Percentiles rank a stretch among this genome's conserved stretches.
Conservation (phyloP, 2,888 invertebrate species). For the Pollenia griseotomentosa region DNA sequence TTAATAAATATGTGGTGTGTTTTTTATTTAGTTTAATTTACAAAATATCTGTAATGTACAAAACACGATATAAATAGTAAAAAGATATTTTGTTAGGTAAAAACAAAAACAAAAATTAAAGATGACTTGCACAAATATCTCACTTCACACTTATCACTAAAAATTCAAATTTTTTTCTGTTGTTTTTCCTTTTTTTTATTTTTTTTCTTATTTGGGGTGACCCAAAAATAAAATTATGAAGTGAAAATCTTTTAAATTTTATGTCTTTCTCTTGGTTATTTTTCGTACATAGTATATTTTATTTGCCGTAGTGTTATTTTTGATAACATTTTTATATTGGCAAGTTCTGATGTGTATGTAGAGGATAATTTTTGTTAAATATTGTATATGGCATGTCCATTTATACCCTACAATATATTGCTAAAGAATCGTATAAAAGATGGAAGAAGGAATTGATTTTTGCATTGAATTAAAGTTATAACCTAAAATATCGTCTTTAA, state of each 20-base stretch:
- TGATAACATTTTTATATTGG: slow-evolving; percentile 33
- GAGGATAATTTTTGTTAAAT: neutral
- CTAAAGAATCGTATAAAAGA: too few species aligned
- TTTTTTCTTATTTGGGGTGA: slow-evolving; percentile 53
- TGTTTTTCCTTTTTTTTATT: slow-evolving; percentile 32
- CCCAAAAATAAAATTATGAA: slow-evolving; percentile 69
- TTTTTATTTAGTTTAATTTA: slow-evolving; percentile 20
- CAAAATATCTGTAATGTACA: slow-evolving; percentile 57
- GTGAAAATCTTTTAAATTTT: slow-evolving; percentile 60
- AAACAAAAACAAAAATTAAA: slow-evolving; percentile 24
- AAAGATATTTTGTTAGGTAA: slow-evolving; percentile 49
- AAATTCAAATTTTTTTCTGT: slow-evolving; percentile 26
- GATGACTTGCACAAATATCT: slow-evolving; percentile 42
- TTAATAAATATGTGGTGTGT: slow-evolving; percentile 11
- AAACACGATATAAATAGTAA: slow-evolving; percentile 52
- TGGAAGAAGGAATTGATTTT: too few species aligned
- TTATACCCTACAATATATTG: too few species aligned
- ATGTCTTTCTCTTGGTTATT: slow-evolving; percentile 42
- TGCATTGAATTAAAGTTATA: too few species aligned
- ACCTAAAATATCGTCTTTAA: too few species aligned
- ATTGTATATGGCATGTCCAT: neutral
- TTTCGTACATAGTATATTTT: slow-evolving; percentile 14
- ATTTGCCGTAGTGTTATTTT: slow-evolving; percentile 48
- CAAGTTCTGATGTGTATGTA: slow-evolving; percentile 37
- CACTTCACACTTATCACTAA: slow-evolving; percentile 20